Conservation (phyloP, 2,888 invertebrate genomes). For the Cryptosula pallasiana region DNA sequence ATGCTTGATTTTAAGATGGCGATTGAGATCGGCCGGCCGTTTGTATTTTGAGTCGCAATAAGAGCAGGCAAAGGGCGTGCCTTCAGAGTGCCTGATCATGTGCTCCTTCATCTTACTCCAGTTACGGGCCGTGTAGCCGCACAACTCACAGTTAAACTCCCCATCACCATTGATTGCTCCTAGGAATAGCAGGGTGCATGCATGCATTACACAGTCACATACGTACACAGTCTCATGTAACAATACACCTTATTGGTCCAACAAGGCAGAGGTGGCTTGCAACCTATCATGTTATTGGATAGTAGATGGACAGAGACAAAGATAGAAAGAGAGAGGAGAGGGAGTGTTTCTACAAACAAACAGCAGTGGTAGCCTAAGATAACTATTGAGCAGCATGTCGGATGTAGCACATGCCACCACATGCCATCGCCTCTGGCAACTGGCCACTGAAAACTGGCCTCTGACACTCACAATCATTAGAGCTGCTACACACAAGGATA, state of each 20-base stretch:
- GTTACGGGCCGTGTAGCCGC: conserved; percentile 17
- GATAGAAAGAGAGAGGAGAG: background rate
- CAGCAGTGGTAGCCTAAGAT: background rate
- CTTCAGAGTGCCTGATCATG: conserved; percentile 25
- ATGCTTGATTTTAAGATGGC: conserved; percentile 49
- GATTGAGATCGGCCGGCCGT: conserved; percentile 44
- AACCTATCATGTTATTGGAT: no score
- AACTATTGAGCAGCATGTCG: background rate
- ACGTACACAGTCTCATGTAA: no score
- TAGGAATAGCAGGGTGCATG: background rate
- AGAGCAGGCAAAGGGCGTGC: conserved; percentile 30
- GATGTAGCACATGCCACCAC: background rate
- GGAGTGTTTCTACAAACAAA: background rate
- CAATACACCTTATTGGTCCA: no score
- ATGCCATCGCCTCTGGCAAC: background rate
- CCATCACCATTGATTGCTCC: conserved; percentile 6
- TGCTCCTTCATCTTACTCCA: conserved; percentile 25
- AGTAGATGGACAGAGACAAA: background rate
- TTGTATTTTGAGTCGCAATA: conserved; percentile 39
- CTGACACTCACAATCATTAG: background rate
- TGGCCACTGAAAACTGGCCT: no score
- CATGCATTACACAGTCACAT: background rate
- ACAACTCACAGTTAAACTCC: conserved; percentile 7
- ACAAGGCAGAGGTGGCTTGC: no score
- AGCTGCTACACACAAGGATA: background rate